These are phyloP conservation scores for Danio kyathit DNA, from an alignment of 2,797 vertebrate species.

Conservation along the genomic window DNA sequence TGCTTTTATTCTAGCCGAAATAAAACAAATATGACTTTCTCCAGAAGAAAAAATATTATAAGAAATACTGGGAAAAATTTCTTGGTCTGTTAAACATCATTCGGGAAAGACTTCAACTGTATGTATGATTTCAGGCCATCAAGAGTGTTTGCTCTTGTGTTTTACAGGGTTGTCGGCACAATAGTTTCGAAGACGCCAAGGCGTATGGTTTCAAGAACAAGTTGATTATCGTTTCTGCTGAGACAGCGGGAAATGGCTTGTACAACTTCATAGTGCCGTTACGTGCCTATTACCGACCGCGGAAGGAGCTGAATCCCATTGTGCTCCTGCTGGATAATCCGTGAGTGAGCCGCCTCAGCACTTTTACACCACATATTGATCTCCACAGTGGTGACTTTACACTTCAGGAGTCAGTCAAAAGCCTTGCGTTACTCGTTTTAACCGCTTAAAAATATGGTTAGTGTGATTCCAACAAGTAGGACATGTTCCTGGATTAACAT, in stretches of 20 bases:
- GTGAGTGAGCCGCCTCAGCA: constrained; percentile 77
- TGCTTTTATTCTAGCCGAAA: no score
- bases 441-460: background rate
- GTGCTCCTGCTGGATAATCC: constrained; percentile 94
- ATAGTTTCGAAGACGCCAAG: constrained; percentile 95
- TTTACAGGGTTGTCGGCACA: constrained; percentile 91
- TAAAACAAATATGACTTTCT: no score
- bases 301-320: constrained; percentile 97
- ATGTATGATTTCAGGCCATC: background rate
- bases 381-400: background rate
- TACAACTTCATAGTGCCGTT: constrained; percentile 98
- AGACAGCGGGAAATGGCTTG: constrained; percentile 95
- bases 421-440: background rate
- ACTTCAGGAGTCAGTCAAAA: background rate
- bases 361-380: background rate
- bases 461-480: no score
- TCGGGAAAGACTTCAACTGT: background rate
- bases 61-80: no score
- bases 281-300: constrained; percentile 94
- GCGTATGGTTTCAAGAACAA: constrained; percentile 98
- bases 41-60: no score
- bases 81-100: no score
- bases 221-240: constrained; percentile 97
- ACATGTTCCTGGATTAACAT: no score
- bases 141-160: constrained; percentile 42